A percentile compares a stretch with the other conserved stretches of the same genome.
These are phyloP conservation scores for Macheiramphus alcinus DNA, from an alignment of 2,113 vertebrate genomes.

Conservation along the genomic window DNA sequence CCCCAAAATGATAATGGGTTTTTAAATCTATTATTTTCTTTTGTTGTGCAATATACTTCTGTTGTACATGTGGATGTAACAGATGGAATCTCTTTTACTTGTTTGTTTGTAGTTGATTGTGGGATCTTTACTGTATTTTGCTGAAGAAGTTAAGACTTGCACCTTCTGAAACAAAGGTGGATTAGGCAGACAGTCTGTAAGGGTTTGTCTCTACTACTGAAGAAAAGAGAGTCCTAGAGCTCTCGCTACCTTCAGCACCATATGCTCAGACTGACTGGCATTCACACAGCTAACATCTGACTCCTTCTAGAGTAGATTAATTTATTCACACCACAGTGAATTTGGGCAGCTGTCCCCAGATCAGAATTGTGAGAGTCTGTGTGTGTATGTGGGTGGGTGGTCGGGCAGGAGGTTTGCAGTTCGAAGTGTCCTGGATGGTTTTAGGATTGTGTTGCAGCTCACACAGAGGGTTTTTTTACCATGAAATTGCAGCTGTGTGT, in stretches of 20 bases:
- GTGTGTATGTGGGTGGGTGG: too few relatives aligned
- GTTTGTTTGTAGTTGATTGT: not conserved
- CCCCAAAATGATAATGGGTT: rapidly evolving
- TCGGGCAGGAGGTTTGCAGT: rapidly evolving
- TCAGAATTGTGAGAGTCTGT: too few relatives aligned
- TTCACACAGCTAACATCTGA: not conserved
- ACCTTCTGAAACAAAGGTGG: not conserved
- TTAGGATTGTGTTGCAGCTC: not conserved
- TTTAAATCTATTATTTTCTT: not conserved
- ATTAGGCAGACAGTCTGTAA: not conserved
- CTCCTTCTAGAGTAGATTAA: not conserved
- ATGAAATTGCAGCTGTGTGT: not conserved
- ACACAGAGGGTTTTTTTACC: not conserved
- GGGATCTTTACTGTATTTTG: not conserved
- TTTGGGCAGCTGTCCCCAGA: not conserved
- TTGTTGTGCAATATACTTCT: not conserved
- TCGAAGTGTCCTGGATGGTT: not conserved
- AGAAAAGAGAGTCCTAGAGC: not conserved
- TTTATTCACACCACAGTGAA: not conserved
- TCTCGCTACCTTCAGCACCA: rapidly evolving
- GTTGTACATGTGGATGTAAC: not conserved
- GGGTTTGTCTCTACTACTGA: not conserved
- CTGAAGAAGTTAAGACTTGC: not conserved
- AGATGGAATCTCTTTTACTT: not conserved
- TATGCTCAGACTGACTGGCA: not conserved